Base-by-base conservation (phyloP, 1,140 invertebrate species). In the Leptinotarsa lineolata region DNA sequence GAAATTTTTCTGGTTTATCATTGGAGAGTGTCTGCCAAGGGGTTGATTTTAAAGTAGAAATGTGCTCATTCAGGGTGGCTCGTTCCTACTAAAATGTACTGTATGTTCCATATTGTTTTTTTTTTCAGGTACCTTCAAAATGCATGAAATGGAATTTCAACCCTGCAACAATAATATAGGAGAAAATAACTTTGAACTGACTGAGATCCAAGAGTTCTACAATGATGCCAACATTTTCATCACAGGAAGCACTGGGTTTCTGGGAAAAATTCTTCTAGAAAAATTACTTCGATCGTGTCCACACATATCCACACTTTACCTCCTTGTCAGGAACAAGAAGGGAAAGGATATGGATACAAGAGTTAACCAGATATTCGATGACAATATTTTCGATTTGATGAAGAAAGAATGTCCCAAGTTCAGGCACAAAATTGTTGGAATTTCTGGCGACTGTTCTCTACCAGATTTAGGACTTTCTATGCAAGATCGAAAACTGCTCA, bases 231-330 rank as follows among this genome's bases (percentile, higher is more conserved):
- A 86, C 77, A 84, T 92, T 63, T 91, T 95, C 75, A 85, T 92
- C 60, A 91, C 90, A 4, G 91, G 91, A 15, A 90, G 88, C 2
- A 94, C 93, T 16, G 93, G 93, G 70, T 93, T 92, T 83, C 48
- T 81, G 21, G 76, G 76, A 15, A 91, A 92, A 84, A 87, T 92
- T 21, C 85, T 95, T 30, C 91, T 96, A 46, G 94, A 95, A 85
- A 96, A 96, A 84, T 82, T 96, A 61, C 84, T 96, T 22, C 87
- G 94, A 70, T 90, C 90, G 24, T 96, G 94, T 83, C 88, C 88
- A 15, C 90, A 92, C 72, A 77, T 96, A 44, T 88, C 89, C 54
- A 89, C 87, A 39, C 89, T 97, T 75, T 96, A 93, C 82, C 85
- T 95, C 24, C 85, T 96, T 59, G 88, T 96, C 54, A 85, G 95